Conservation (phyloP, 2,797 vertebrate species). For the Apogon hyalosoma region DNA sequence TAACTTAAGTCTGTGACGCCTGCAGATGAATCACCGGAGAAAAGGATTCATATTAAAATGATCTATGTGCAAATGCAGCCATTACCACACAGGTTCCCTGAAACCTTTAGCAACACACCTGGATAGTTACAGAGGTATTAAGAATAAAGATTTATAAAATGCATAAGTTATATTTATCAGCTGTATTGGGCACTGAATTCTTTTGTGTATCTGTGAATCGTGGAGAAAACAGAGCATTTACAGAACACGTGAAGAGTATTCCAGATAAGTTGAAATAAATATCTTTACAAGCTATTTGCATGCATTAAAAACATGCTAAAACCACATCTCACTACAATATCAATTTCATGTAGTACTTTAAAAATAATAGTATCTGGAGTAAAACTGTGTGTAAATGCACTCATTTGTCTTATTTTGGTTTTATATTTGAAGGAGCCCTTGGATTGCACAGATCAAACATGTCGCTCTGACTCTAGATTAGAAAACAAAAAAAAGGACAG, state of each 20-base stretch:
- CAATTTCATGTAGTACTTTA: neutral
- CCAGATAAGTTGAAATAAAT: neutral
- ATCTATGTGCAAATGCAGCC: constrained; percentile 40
- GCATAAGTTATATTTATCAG: constrained; percentile 37
- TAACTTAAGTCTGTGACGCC: neutral
- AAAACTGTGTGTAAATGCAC: constrained; percentile 25
- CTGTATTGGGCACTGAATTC: constrained; percentile 32
- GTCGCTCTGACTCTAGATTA: no score
- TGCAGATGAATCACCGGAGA: neutral
- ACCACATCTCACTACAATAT: neutral
- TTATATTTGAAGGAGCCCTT: constrained; percentile 68
- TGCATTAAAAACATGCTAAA: neutral
- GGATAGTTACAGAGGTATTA: constrained; percentile 38
- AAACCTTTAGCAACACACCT: constrained; percentile 19
- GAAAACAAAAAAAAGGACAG: no score
- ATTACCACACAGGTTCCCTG: constrained; percentile 33
- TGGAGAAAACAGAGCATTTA: constrained; percentile 24
- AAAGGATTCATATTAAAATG: neutral
- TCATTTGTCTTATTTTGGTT: constrained; percentile 54
- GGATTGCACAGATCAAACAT: constrained; percentile 47
- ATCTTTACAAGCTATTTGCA: neutral
- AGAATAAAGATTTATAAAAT: constrained; percentile 47
- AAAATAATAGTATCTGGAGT: neutral
- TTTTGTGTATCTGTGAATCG: neutral
- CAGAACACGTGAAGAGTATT: constrained; percentile 7